These are phyloP conservation scores for Cacatua alba DNA, from an alignment of 2,113 vertebrate genomes.

Conservation along the genomic window DNA sequence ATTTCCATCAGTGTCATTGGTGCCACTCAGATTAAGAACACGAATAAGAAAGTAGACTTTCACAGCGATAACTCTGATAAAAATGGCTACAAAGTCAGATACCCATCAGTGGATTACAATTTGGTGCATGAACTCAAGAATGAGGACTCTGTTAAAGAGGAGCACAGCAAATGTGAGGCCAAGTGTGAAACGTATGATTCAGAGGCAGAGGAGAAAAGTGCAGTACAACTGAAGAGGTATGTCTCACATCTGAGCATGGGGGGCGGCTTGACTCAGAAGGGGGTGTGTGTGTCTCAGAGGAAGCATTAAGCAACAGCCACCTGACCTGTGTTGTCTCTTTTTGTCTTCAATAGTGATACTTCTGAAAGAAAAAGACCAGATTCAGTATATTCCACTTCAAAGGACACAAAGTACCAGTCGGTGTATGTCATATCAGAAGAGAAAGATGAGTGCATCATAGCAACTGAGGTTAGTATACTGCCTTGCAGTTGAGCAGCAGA, in stretches of 20 bases:
- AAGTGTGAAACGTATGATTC: conserved; percentile 84
- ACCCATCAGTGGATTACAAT: conserved; percentile 93
- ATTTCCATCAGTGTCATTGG: conserved; percentile 85
- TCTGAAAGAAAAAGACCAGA: conserved; percentile 86
- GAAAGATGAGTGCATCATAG: conserved; percentile 97
- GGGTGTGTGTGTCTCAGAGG: not conserved
- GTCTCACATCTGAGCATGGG: not conserved
- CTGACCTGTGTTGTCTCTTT: conserved; percentile 44
- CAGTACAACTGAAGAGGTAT: conserved; percentile 87
- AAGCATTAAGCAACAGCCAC: not conserved
- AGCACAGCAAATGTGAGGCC: conserved; percentile 79
- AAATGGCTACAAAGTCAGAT: conserved; percentile 88
- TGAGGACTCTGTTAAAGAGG: conserved; percentile 82
- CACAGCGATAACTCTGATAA: conserved; percentile 85
- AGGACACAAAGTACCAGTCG: conserved; percentile 98
- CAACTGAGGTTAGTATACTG: conserved; percentile 90
- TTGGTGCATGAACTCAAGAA: conserved; percentile 90
- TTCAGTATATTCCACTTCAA: conserved; percentile 80
- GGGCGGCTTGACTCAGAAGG: not conserved
- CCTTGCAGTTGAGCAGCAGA: not conserved
- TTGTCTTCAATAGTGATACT: conserved; percentile 77
- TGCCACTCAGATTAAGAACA: conserved; percentile 94
- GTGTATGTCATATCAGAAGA: conserved; percentile 97
- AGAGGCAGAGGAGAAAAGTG: conserved; percentile 81
- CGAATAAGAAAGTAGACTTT: conserved; percentile 95